phyloP scores from a whole-genome alignment of 1,140 invertebrate species.

The Drosophila sechellia region DNA sequence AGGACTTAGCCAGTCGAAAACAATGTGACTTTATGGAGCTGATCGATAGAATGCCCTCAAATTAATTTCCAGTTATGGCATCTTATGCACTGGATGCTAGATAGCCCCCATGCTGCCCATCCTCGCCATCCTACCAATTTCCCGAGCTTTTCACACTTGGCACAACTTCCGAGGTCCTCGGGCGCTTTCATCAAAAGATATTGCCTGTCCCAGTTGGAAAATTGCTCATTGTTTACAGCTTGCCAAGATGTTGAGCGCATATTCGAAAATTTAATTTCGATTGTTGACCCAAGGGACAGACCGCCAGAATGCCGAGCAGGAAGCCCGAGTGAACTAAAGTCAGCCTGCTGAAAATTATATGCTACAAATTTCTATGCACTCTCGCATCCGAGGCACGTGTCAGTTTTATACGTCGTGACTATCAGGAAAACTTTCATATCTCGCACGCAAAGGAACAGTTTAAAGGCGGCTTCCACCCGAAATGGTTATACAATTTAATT shows the following conservation, averaged over 20 bases:
- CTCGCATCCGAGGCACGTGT: slow-evolving; percentile 49
- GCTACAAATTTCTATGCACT: slow-evolving; percentile 15
- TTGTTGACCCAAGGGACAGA: slow-evolving; percentile 49
- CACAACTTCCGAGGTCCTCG: slow-evolving; percentile 38
- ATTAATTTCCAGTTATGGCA: slow-evolving; percentile 50
- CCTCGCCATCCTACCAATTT: neutral
- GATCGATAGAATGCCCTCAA: slow-evolving; percentile 22
- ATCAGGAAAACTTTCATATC: slow-evolving; percentile 46
- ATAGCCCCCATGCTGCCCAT: neutral
- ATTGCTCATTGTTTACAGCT: slow-evolving; percentile 55
- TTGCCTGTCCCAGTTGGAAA: slow-evolving; percentile 46
- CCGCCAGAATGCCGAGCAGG: slow-evolving; percentile 17
- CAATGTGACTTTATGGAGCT: slow-evolving; percentile 24
- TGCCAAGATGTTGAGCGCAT: slow-evolving; percentile 33
- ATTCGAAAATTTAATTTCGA: slow-evolving; percentile 59
- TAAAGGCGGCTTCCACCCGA: neutral
- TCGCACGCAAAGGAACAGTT: slow-evolving; percentile 56
- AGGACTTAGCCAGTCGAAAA: slow-evolving; percentile 32
- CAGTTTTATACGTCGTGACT: slow-evolving; percentile 22
- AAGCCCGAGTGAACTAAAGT: slow-evolving; percentile 33
- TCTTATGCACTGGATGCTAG: slow-evolving; percentile 23
- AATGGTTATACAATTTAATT: neutral
- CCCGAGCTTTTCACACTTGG: slow-evolving; percentile 26
- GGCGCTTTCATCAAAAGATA: slow-evolving; percentile 44
- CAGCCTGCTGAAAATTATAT: slow-evolving; percentile 29